Conservation (phyloP, 2,888 invertebrate genomes). For the Belgica antarctica region DNA sequence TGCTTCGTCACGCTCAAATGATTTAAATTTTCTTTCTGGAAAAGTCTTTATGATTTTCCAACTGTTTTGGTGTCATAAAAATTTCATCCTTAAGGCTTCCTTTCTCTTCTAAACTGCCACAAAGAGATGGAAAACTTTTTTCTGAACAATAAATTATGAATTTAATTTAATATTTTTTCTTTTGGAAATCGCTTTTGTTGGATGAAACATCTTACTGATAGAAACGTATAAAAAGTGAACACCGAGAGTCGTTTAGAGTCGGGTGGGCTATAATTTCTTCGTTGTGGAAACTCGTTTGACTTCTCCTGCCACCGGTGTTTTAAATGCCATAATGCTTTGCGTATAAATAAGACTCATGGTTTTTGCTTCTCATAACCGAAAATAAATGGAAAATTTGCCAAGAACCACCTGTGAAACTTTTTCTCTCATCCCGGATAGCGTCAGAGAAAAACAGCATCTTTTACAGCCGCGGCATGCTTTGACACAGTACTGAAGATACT, state of each 20-base stretch:
- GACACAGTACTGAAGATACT: no score
- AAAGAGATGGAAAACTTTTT: slow-evolving; percentile 2
- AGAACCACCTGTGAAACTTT: slow-evolving; percentile 31
- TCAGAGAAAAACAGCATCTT: not conserved
- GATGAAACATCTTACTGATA: no score
- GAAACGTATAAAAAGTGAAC: no score
- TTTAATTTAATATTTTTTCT: slow-evolving; percentile 39
- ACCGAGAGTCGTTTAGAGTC: not conserved
- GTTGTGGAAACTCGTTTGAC: not conserved
- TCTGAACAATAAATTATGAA: slow-evolving; percentile 35
- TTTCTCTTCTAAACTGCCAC: not conserved
- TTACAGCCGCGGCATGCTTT: no score
- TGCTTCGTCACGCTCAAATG: slow-evolving; percentile 33
- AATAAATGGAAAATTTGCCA: slow-evolving; percentile 3
- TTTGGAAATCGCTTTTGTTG: slow-evolving; percentile 11
- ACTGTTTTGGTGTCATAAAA: not conserved
- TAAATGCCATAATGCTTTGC: slow-evolving; percentile 3
- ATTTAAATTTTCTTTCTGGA: slow-evolving; percentile 25
- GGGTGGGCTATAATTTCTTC: not conserved
- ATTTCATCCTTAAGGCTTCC: slow-evolving; percentile 9
- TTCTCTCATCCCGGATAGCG: not conserved
- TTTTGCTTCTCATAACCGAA: slow-evolving; percentile 5
- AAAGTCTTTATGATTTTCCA: not conserved
- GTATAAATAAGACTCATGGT: slow-evolving; percentile 6
- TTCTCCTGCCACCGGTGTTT: not conserved